phyloP scores from a whole-genome alignment of 2,113 vertebrate species.

The Polyodon spathula region DNA sequence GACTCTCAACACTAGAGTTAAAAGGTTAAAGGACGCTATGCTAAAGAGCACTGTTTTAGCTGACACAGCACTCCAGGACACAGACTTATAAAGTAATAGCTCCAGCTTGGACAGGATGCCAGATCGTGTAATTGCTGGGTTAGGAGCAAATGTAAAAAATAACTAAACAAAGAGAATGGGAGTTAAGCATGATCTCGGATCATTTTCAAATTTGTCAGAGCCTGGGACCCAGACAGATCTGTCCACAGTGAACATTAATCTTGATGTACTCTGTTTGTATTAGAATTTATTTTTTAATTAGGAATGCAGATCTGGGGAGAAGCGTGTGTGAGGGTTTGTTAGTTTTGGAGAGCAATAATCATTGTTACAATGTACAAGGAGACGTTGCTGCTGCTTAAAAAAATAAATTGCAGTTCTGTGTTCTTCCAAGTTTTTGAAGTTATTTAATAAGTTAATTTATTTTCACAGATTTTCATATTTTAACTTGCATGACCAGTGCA shows the following conservation, averaged over 20 bases:
- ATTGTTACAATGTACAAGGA: neutral
- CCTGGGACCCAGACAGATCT: neutral
- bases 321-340: conserved; percentile 2
- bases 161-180: neutral
- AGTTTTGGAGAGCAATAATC: neutral
- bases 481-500: no score
- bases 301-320: neutral
- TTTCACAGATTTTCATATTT: no score
- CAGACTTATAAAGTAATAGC: conserved; percentile 12
- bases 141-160: neutral
- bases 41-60: neutral
- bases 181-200: neutral
- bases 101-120: conserved; percentile 4
- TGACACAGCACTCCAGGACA: neutral
- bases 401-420: no score
- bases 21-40: neutral
- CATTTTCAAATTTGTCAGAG: no score
- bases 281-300: conserved; percentile 11
- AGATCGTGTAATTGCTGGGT: conserved; percentile 10
- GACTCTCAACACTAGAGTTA: no score
- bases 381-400: no score
- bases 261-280: conserved; percentile 12
- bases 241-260: conserved; percentile 7
- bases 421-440: no score
- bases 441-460: no score